Conservation (phyloP, 2,113 vertebrate species). For the Lophochroa leadbeateri region DNA sequence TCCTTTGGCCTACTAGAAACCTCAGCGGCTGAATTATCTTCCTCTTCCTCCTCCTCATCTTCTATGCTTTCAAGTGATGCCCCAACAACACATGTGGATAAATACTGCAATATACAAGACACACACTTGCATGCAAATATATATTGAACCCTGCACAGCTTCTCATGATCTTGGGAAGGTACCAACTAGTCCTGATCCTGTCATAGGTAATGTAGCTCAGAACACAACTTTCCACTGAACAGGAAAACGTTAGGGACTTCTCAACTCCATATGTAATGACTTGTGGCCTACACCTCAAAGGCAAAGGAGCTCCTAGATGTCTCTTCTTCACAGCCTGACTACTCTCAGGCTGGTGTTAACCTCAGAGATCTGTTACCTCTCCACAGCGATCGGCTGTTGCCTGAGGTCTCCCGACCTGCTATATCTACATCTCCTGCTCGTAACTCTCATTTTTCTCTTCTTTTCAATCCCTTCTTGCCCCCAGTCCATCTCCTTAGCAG, state of each 20-base stretch:
- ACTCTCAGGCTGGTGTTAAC: not conserved
- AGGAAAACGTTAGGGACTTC: not conserved
- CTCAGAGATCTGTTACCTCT: not conserved
- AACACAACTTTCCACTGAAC: not conserved
- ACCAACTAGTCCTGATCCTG: not conserved
- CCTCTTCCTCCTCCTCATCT: conserved; percentile 66
- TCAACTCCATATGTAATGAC: not conserved
- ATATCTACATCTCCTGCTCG: not conserved
- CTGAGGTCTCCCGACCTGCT: not conserved
- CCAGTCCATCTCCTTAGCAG: not conserved
- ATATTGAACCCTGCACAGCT: not conserved
- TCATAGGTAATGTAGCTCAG: accelerated
- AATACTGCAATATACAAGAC: conserved; percentile 73
- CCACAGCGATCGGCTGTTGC: accelerated
- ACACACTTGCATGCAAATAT: not conserved
- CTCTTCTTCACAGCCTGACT: accelerated
- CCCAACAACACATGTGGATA: conserved; percentile 74
- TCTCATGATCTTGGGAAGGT: not conserved
- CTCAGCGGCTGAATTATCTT: conserved; percentile 3
- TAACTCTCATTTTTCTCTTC: not conserved
- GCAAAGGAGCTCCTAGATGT: not conserved
- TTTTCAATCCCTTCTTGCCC: not conserved
- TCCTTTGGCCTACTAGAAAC: not conserved
- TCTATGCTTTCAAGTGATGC: conserved; percentile 59
- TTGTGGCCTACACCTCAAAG: accelerated